Base-by-base conservation (phyloP, 2,888 invertebrate genomes). In the Aphodius sticticus region DNA sequence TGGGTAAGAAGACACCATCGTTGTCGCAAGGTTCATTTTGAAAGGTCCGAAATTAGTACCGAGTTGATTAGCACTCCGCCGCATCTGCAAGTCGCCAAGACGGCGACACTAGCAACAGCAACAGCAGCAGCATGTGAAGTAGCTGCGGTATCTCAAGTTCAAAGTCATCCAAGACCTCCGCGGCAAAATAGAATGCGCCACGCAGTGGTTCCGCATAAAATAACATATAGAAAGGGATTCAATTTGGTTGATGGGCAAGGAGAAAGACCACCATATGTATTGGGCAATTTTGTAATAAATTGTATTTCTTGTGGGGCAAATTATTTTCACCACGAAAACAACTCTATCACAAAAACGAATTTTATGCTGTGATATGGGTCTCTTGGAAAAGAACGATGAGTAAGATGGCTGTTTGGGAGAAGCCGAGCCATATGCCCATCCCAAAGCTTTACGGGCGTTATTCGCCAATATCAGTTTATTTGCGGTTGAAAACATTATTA, bases 341-440 rank as follows among this genome's bases (percentile, higher is more conserved):
- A 70, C 70, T 9, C 16, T 5, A 9, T 70, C 70, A 7, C 70
- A 70, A 70, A 70, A 9, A 70, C 5, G 70, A 9, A 70, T 6
- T 15, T 70, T 70, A 14, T 26, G 16, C 6, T 1, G 5, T 5
- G 70, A 16, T 1, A 70, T 3, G 26, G 26, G 2, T 26, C 26
- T 26, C 5, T 3, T 16, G 72, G 6, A 72, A 72, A 15, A 36
- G 2, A 72, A 5, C 5, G 15, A 26, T 26, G 72, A 16, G 15
- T 26, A 72, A 1, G 6, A 72, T 72, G 6, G 72, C 2, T 14
- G 72, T 53, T 53, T 53, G 87, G 81, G 86, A 85, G 16, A 16
- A 14, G 7, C 14, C 53, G 4, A 38, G 71, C 74, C 72, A 71
- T 5, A 69, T 38, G 14, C 72, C 38, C 15, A 71, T 26, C 26